Evolutionary conservation across 2,113 vertebrate species (phyloP).

Genomic region (Beaufortia kweichowensis): DNA sequence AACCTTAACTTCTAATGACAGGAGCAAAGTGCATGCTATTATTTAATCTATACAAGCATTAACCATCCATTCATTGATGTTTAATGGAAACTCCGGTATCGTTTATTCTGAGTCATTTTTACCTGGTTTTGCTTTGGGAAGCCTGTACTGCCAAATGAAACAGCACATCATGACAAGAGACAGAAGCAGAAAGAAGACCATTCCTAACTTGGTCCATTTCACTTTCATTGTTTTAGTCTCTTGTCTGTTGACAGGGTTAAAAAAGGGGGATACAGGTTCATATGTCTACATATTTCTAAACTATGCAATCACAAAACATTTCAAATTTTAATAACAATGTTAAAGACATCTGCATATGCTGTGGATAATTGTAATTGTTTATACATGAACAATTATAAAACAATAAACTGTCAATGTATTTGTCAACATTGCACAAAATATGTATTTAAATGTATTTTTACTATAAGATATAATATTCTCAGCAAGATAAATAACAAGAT

Average conservation of each 20-base stretch:
- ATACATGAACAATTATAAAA: neutral
- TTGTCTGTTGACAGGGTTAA: neutral
- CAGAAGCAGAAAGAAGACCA: slow-evolving; percentile 79
- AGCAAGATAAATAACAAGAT: neutral
- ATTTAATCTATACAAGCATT: neutral
- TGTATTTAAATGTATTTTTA: neutral
- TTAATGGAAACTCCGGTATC: neutral
- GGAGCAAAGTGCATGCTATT: neutral
- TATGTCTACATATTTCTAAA: neutral
- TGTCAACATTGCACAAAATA: neutral
- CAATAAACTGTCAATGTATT: neutral
- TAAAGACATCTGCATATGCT: no score
- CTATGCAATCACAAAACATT: neutral
- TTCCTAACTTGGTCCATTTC: slow-evolving; percentile 75
- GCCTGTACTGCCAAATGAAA: slow-evolving; percentile 75
- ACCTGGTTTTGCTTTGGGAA: slow-evolving; percentile 67
- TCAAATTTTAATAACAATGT: no score
- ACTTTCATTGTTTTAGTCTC: slow-evolving; percentile 68
- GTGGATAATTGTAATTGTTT: neutral
- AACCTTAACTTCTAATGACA: neutral
- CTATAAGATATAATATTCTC: neutral
- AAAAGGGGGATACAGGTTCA: neutral
- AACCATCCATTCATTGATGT: neutral
- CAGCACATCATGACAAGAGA: slow-evolving; percentile 82
- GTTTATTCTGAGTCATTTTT: slow-evolving; percentile 12